phyloP scores from a whole-genome alignment of 2,888 invertebrate genomes.

The Drosophila borealis region DNA sequence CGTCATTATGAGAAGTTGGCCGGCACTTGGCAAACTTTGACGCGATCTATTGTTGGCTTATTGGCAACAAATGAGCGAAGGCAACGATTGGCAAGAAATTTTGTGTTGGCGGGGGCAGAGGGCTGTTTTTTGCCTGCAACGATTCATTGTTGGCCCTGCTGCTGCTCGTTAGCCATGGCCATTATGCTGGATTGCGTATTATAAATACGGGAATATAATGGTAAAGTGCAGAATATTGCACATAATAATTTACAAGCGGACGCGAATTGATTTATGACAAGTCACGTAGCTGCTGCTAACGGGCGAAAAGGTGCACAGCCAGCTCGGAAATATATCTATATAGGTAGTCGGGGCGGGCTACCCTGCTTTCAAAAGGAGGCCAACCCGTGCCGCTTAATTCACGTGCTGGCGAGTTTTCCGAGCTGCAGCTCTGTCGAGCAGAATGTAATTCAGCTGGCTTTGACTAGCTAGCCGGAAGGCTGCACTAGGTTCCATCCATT shows the following conservation, averaged over 20 bases:
- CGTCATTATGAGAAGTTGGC: constrained; percentile 56
- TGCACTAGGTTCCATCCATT: constrained; percentile 48
- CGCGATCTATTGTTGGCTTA: constrained; percentile 58
- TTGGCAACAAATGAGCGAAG: constrained; percentile 40
- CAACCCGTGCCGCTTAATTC: constrained; percentile 40
- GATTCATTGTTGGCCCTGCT: constrained; percentile 21
- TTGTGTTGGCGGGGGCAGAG: no score
- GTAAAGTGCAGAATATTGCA: constrained; percentile 55
- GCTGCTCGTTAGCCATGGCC: constrained; percentile 34
- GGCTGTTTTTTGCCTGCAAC: neutral
- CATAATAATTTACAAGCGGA: constrained; percentile 52
- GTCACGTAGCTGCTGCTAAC: constrained; percentile 63
- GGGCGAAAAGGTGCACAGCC: neutral
- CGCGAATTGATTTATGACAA: constrained; percentile 74
- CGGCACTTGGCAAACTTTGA: constrained; percentile 50
- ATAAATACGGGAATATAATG: constrained; percentile 46
- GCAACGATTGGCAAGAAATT: neutral
- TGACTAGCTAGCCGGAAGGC: constrained; percentile 20
- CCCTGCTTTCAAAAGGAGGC: constrained; percentile 6
- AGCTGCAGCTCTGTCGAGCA: constrained; percentile 2
- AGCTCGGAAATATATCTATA: neutral
- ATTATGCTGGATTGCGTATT: constrained; percentile 24
- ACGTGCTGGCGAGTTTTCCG: constrained; percentile 8
- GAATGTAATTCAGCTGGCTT: constrained; percentile 31
- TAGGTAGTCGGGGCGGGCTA: no score